These are phyloP conservation scores for Coenonympha glycerion DNA, from an alignment of 2,888 invertebrate genomes.

Conservation along the genomic window DNA sequence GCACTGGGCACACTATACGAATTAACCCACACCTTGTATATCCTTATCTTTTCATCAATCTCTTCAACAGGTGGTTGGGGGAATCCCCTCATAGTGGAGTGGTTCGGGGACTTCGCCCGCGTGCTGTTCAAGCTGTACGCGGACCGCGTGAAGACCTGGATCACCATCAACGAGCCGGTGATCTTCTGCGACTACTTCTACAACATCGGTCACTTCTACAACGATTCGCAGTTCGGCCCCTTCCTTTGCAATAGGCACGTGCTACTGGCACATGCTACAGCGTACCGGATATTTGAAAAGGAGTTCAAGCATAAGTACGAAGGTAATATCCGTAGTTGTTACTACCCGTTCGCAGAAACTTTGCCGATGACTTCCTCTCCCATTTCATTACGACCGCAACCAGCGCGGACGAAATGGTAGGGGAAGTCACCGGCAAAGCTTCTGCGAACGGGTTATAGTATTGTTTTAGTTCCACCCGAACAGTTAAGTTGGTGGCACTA, in stretches of 20 bases:
- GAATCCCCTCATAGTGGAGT: constrained; percentile 76
- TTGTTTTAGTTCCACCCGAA: too few relatives aligned
- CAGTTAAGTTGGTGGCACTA: too few relatives aligned
- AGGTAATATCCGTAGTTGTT: too few relatives aligned
- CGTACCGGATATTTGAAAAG: constrained; percentile 74
- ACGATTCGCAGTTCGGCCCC: constrained; percentile 55
- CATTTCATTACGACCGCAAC: too few relatives aligned
- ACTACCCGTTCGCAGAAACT: too few relatives aligned
- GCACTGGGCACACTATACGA: too few relatives aligned
- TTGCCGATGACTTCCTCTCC: too few relatives aligned
- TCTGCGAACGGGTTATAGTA: too few relatives aligned
- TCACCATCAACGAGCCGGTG: constrained; percentile 82
- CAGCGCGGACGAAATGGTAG: too few relatives aligned
- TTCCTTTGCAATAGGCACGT: constrained; percentile 79
- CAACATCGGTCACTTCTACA: constrained; percentile 44
- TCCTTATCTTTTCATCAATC: constrained; percentile 29
- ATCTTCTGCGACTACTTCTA: constrained; percentile 53
- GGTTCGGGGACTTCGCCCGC: constrained; percentile 76
- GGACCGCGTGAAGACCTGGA: constrained; percentile 78
- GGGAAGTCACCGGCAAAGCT: too few relatives aligned
- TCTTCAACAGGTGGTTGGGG: constrained; percentile 73
- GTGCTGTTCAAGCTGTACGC: constrained; percentile 72
- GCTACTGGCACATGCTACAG: constrained; percentile 79
- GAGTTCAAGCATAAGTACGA: constrained; percentile 64
- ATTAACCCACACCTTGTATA: too few relatives aligned